Base-by-base conservation (phyloP, 2,888 invertebrate species). In the Drosophila longiperda region DNA sequence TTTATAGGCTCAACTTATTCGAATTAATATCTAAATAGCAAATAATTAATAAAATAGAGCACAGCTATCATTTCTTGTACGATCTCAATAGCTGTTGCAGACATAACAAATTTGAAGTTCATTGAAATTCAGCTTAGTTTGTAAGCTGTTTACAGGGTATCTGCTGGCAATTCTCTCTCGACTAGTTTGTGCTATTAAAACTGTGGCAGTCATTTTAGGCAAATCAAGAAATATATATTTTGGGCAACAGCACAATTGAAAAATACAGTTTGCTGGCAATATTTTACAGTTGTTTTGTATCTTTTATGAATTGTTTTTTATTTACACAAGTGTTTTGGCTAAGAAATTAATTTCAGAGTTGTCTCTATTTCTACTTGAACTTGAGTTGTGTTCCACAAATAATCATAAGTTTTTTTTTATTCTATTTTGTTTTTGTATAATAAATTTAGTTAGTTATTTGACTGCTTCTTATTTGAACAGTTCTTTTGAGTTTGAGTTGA, bases 251-350 rank as follows among this genome's bases (percentile, higher is more conserved):
- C 58, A 67, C 29, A 40, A 49, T 60, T 63, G 76, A 68, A 75
- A 80, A 11, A 20, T n/a, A 42, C n/a, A 42, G 42, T 59, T 38
- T 66, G 58, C 74, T 62, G 59, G 50, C 55, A 60, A 26, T 26
- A 26, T 26, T 26, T 15, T n/a, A 11, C 7, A 36, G 2, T 54
- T 48, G 26, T 33, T 26, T 50, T 17, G 33, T 55, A 38, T 45
- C 11, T 54, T 50, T 33, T 12, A 15, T 58, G 48, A 33, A 50
- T n/a, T 57, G 70, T 55, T 50, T 48, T 45, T 36, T 72, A 34
- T 72, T 75, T 73, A 59, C 71, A 57, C 77, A 75, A 63, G 23
- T 75, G 80, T 26, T 45, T 8, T 20, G 23, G 23, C 45, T 45
- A 23, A 74, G 42, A 74, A 48, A 48, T 34, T 34, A 26, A 38